phyloP scores from a whole-genome alignment of 2,113 vertebrate genomes.

The Lamprologus sp. region DNA sequence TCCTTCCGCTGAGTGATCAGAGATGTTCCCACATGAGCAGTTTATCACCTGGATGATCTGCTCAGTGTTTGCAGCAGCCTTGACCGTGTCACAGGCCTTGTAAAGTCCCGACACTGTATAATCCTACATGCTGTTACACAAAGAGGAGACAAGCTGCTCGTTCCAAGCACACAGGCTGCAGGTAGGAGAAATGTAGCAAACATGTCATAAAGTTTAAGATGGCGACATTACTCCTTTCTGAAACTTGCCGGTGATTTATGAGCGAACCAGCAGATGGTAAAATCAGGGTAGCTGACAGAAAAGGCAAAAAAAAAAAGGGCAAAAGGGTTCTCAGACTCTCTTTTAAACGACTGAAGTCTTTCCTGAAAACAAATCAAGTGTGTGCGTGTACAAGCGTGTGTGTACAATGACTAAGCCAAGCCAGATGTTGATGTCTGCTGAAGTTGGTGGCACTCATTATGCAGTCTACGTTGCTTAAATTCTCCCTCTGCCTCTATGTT shows the following conservation, averaged over 20 bases:
- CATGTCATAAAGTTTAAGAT: conserved; percentile 6
- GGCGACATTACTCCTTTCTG: background rate
- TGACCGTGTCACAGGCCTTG: background rate
- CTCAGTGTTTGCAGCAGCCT: background rate
- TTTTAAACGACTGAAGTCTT: background rate
- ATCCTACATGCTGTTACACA: background rate
- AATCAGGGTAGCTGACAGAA: conserved; percentile 2
- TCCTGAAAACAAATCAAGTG: background rate
- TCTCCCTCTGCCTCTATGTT: conserved; percentile 19
- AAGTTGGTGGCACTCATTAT: conserved; percentile 21
- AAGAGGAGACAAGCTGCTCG: background rate
- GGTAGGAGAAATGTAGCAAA: conserved; percentile 8
- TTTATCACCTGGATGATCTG: conserved; percentile 14
- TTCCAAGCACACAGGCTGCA: background rate
- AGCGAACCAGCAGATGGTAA: conserved; percentile 18
- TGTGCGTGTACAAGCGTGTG: background rate
- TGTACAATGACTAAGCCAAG: conserved; percentile 21
- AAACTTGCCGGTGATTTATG: conserved; percentile 6
- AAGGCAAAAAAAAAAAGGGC: background rate
- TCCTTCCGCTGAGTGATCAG: background rate
- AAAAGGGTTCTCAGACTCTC: conserved; percentile 14
- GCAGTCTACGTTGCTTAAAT: background rate
- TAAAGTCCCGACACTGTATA: background rate
- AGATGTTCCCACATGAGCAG: background rate
- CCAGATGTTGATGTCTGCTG: conserved; percentile 51